Percentiles rank a stretch among this genome's conserved stretches.
Evolutionary conservation across 35 echinoderm and acorn worm species (phyloP).

Genomic region (Lytechinus variegatus): DNA sequence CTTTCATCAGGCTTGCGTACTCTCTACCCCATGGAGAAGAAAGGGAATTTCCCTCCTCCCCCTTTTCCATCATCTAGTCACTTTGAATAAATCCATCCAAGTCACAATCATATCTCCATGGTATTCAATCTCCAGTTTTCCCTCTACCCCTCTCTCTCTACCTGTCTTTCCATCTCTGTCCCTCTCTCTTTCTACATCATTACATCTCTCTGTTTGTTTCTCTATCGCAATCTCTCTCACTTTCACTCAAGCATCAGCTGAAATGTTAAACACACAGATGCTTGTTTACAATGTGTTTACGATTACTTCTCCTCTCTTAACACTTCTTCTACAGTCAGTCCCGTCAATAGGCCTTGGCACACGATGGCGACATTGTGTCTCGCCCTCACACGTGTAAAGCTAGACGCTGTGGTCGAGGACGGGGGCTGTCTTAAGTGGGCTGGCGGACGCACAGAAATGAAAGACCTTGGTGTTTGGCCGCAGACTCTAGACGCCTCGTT

Average conservation of each 20-base stretch:
- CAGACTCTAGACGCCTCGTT: slow-evolving; percentile 37
- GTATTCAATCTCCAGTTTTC: not conserved
- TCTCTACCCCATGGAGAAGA: not conserved
- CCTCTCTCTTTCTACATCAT: not conserved
- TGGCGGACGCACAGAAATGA: not conserved
- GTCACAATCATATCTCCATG: not conserved
- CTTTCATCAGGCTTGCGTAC: not conserved
- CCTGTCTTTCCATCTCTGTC: not conserved
- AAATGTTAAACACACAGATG: not conserved
- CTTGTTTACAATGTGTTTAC: not conserved
- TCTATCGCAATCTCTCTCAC: not conserved
- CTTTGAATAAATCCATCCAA: not conserved
- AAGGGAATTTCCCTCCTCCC: not conserved
- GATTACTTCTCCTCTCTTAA: not conserved
- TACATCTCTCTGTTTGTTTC: not conserved
- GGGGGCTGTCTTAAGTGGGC: not conserved
- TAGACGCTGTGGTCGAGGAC: not conserved
- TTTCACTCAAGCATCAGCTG: slow-evolving; percentile 9
- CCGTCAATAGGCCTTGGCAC: not conserved
- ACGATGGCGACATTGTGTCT: not conserved
- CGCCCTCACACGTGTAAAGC: not conserved
- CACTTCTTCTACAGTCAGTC: not conserved
- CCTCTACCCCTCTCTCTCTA: not conserved
- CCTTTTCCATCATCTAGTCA: not conserved
- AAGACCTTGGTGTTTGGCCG: slow-evolving; percentile 32